phyloP scores from a whole-genome alignment of 2,888 invertebrate species.

The Aethes cnicana region DNA sequence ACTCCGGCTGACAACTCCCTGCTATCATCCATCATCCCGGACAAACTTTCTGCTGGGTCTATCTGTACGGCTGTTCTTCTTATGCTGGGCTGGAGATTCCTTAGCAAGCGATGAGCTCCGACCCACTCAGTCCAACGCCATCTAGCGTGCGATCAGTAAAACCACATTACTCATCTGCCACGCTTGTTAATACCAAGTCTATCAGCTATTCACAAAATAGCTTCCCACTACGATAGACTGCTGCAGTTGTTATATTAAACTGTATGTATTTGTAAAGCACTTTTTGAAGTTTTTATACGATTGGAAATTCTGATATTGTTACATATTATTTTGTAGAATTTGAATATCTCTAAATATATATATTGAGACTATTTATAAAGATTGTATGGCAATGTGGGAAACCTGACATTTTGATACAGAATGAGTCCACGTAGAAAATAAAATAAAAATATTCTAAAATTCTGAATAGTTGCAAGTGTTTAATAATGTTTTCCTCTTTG shows the following conservation, averaged over 20 bases:
- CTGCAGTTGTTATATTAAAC: slow-evolving; percentile 20
- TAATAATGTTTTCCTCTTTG: slow-evolving; percentile 24
- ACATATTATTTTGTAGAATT: slow-evolving; percentile 23
- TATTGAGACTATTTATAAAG: slow-evolving; percentile 25
- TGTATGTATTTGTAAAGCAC: slow-evolving; percentile 27
- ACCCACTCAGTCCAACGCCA: slow-evolving; percentile 6
- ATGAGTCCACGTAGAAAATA: slow-evolving; percentile 7
- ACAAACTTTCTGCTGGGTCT: slow-evolving; percentile 75
- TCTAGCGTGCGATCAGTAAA: slow-evolving; percentile 36
- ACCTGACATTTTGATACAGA: neutral
- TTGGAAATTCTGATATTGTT: slow-evolving; percentile 26
- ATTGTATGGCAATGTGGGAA: slow-evolving; percentile 24
- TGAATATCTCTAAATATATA: slow-evolving; percentile 14
- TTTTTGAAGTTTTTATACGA: slow-evolving; percentile 29
- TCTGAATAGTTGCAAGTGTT: slow-evolving; percentile 3
- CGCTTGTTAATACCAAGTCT: slow-evolving; percentile 31
- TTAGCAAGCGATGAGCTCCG: slow-evolving; percentile 79
- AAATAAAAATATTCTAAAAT: slow-evolving; percentile 2
- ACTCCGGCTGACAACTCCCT: slow-evolving; percentile 66
- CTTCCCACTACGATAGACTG: slow-evolving; percentile 23
- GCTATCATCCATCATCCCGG: slow-evolving; percentile 81
- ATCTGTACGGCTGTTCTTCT: slow-evolving; percentile 84
- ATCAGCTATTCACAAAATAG: slow-evolving; percentile 26
- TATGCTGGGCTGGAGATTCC: slow-evolving; percentile 84
- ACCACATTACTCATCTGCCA: slow-evolving; percentile 33